Evolutionary conservation across 2,888 invertebrate species (phyloP).

Genomic region (Xestia xanthographa): DNA sequence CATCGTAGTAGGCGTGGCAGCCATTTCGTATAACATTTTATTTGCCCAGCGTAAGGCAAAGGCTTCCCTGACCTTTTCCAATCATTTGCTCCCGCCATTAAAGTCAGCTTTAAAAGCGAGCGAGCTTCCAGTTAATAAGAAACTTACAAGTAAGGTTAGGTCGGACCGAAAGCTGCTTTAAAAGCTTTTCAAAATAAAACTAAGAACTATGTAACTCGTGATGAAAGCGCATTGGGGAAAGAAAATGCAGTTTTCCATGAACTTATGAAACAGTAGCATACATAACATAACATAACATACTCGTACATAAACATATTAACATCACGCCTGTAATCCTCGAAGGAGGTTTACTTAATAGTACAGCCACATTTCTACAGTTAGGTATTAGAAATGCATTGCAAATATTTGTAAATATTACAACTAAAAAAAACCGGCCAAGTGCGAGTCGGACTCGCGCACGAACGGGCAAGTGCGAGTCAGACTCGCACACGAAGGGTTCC

Average conservation of each 20-base stretch:
- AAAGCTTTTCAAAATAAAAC: conserved; percentile 20
- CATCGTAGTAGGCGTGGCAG: neutral
- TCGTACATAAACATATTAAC: neutral
- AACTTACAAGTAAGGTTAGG: conserved; percentile 5
- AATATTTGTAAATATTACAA: too few species aligned
- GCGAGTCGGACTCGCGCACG: too few species aligned
- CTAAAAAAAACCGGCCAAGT: too few species aligned
- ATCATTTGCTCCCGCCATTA: conserved; percentile 31
- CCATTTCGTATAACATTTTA: conserved; percentile 22
- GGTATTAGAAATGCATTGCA: too few species aligned
- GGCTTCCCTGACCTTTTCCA: conserved; percentile 25
- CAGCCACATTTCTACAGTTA: too few species aligned
- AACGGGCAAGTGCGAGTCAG: too few species aligned
- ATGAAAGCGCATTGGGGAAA: conserved; percentile 1
- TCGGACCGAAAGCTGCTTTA: neutral
- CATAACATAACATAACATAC: too few species aligned
- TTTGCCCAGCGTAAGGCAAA: neutral
- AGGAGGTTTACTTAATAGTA: neutral
- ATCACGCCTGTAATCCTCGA: neutral
- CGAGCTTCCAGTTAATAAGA: conserved; percentile 19
- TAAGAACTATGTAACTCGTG: neutral
- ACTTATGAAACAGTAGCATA: neutral
- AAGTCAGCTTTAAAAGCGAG: conserved; percentile 31
- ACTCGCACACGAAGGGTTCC: too few species aligned
- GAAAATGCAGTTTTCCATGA: neutral